phyloP scores from a whole-genome alignment of 2,113 vertebrate species.

The Gavia stellata region DNA sequence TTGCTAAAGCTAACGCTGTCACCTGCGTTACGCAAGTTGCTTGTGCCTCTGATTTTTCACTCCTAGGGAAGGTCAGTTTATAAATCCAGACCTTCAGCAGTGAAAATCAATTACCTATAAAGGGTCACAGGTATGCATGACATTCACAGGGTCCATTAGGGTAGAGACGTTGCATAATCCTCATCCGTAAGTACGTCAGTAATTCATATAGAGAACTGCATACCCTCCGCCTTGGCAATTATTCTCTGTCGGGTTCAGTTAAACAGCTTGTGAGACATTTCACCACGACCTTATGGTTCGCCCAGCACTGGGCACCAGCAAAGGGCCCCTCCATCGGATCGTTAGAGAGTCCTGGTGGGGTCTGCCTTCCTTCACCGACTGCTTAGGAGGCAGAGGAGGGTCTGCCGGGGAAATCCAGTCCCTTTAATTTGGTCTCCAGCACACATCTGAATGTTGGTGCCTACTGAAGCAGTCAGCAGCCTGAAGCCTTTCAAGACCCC shows the following conservation, averaged over 20 bases:
- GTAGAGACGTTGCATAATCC: not conserved
- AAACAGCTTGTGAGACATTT: not conserved
- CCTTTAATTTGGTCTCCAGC: not conserved
- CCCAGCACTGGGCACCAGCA: not conserved
- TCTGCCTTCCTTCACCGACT: fast-evolving
- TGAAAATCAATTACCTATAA: not conserved
- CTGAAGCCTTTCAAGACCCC: not conserved
- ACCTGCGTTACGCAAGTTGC: fast-evolving
- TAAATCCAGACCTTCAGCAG: not conserved
- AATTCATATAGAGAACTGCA: not conserved
- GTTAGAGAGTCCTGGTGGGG: fast-evolving
- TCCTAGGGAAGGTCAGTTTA: not conserved
- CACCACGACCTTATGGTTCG: not conserved
- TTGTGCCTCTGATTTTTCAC: not conserved
- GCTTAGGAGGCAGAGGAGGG: not conserved
- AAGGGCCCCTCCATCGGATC: not conserved
- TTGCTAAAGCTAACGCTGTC: not conserved
- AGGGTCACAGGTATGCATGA: too few relatives aligned
- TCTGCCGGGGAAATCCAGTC: not conserved
- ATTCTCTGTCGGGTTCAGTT: not conserved
- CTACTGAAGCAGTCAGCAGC: not conserved
- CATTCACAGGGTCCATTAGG: not conserved
- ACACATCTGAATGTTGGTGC: not conserved
- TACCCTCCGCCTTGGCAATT: not conserved
- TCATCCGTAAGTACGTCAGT: fast-evolving